phyloP scores from a whole-genome alignment of 2,113 vertebrate species.

The Brachyhypopomus occidentalis region DNA sequence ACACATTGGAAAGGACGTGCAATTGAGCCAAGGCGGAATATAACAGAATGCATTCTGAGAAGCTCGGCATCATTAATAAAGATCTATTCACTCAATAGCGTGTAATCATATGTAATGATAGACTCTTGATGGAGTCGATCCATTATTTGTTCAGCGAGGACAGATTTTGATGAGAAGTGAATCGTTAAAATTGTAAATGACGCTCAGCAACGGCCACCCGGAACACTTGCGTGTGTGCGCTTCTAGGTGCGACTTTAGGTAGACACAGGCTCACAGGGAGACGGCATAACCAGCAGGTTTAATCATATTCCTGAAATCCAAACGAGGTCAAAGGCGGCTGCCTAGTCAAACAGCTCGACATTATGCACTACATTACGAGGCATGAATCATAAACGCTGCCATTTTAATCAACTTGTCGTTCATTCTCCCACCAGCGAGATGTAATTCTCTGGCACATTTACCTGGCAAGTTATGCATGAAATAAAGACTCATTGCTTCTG shows the following conservation, averaged over 20 bases:
- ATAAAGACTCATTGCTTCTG: neutral
- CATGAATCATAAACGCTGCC: neutral
- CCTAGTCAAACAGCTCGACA: neutral
- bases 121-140: too few species aligned
- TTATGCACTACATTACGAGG: neutral
- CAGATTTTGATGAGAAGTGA: too few species aligned
- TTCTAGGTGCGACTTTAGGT: neutral
- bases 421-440: neutral
- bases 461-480: neutral
- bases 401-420: neutral
- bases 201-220: too few species aligned
- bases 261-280: neutral
- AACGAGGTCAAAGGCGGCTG: neutral
- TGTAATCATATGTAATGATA: too few species aligned
- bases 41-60: too few species aligned
- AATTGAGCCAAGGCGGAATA: too few species aligned
- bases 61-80: too few species aligned
- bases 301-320: neutral
- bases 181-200: too few species aligned
- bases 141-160: too few species aligned
- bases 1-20: too few species aligned
- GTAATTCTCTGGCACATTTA: neutral
- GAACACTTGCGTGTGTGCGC: too few species aligned
- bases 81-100: too few species aligned
- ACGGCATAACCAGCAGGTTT: neutral